Evolutionary conservation across 2,113 vertebrate genomes (phyloP).

Genomic region (Apteryx owenii): DNA sequence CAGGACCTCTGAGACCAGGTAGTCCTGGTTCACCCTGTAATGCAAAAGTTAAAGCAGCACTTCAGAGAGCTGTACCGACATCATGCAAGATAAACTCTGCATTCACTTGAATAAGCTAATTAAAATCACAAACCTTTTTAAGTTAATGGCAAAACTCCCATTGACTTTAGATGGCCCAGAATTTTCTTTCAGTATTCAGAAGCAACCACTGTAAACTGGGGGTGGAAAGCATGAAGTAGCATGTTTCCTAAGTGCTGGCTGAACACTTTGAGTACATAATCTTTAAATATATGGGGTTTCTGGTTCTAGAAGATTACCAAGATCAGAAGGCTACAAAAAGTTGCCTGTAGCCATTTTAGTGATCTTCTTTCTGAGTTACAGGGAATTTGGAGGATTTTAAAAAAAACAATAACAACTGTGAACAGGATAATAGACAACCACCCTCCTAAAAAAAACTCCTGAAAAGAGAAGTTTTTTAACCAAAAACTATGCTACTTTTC

Average conservation of each 20-base stretch:
- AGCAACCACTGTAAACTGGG: neutral
- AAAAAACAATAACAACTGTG: neutral
- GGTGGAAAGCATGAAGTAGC: neutral
- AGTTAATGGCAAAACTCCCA: neutral
- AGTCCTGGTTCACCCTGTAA: conserved; percentile 86
- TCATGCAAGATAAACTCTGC: neutral
- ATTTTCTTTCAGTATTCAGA: neutral
- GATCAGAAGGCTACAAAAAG: neutral
- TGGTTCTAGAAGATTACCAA: neutral
- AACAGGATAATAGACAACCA: neutral
- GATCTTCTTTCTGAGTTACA: neutral
- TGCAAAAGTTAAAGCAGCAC: neutral
- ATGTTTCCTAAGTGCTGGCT: neutral
- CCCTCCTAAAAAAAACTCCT: neutral
- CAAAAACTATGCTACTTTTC: neutral
- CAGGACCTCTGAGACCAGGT: conserved; percentile 84
- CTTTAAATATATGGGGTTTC: neutral
- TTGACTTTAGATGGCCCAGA: neutral
- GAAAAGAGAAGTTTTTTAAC: neutral
- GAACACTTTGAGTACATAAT: neutral
- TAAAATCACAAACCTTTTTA: neutral
- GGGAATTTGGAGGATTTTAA: neutral
- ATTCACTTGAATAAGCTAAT: neutral
- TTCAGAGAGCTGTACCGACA: neutral
- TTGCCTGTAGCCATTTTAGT: neutral